Percentiles rank a stretch among this genome's conserved stretches.
Conservation (phyloP, 2,797 vertebrate genomes). For the Centroberyx gerrardi region DNA sequence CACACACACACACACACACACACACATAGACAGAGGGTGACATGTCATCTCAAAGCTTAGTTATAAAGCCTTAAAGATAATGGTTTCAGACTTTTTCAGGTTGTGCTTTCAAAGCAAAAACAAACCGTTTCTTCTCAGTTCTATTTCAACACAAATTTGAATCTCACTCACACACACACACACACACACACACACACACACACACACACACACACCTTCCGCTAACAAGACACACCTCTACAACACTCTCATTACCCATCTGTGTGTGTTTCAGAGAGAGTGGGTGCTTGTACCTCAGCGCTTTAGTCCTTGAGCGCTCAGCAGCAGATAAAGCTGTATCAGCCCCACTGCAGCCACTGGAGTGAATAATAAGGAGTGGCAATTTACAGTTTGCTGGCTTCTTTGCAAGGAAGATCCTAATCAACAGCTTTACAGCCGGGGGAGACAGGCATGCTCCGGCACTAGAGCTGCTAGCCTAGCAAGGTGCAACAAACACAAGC, state of each 20-base stretch:
- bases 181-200: conserved; percentile 16
- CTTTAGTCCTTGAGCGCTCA: conserved; percentile 67
- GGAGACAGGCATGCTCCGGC: conserved; percentile 25
- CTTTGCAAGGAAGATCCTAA: conserved; percentile 61
- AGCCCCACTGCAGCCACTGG: conserved; percentile 62
- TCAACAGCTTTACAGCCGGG: conserved; percentile 65
- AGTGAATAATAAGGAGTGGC: conserved; percentile 69
- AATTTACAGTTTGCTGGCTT: conserved; percentile 68
- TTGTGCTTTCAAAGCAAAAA: too few relatives aligned
- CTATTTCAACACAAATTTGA: background rate
- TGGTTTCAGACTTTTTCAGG: background rate
- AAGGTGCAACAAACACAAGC: conserved; percentile 27
- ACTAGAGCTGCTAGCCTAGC: conserved; percentile 12
- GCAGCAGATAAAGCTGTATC: conserved; percentile 76
- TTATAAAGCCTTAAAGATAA: background rate
- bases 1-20: background rate
- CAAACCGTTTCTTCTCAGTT: too few relatives aligned
- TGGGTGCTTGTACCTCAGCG: conserved; percentile 30
- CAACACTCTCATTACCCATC: conserved; percentile 27
- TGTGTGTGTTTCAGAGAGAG: conserved; percentile 13
- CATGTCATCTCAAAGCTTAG: background rate
- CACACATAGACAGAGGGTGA: conserved; percentile 7
- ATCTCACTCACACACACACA: background rate
- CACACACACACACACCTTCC: conserved; percentile 11
- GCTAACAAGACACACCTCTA: conserved; percentile 11